phyloP scores from a whole-genome alignment of 2,888 invertebrate genomes.

The Linnaemya tessellans region DNA sequence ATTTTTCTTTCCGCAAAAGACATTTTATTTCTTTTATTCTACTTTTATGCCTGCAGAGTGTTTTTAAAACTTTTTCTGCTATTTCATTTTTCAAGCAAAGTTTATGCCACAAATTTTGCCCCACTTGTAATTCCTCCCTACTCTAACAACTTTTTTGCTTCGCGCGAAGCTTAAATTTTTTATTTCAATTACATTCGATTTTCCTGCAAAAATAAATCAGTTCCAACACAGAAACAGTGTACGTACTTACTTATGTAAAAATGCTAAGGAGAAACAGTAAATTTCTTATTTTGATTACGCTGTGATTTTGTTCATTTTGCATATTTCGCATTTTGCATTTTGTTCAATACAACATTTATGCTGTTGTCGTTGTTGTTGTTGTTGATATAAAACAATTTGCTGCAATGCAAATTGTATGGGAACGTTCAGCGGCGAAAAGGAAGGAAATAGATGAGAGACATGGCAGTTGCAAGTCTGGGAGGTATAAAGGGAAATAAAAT shows the following conservation, averaged over 20 bases:
- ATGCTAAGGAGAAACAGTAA: background rate
- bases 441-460: background rate
- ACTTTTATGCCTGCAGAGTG: conserved; percentile 20
- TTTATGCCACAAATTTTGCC: background rate
- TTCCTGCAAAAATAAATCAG: conserved; percentile 41
- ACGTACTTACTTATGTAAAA: background rate
- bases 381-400: conserved; percentile 47
- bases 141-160: background rate
- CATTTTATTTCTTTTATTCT: conserved; percentile 21
- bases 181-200: conserved; percentile 50
- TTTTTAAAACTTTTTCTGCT: background rate
- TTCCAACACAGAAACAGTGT: conserved; percentile 12
- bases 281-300: conserved; percentile 45
- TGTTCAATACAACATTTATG: conserved; percentile 47
- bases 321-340: conserved; percentile 59
- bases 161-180: background rate
- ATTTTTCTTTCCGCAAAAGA: background rate
- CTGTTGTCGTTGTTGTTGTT: conserved; percentile 26
- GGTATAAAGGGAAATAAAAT: conserved; percentile 12
- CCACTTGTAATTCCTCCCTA: background rate
- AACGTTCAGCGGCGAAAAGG: background rate
- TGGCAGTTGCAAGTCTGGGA: background rate
- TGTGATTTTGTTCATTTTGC: conserved; percentile 57
- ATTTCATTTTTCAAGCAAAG: conserved; percentile 11
- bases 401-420: conserved; percentile 9